Evolutionary conservation across 2,113 vertebrate genomes (phyloP), one percentile per base, ranked within the genome.

Genomic region (Vimba vimba): DNA sequence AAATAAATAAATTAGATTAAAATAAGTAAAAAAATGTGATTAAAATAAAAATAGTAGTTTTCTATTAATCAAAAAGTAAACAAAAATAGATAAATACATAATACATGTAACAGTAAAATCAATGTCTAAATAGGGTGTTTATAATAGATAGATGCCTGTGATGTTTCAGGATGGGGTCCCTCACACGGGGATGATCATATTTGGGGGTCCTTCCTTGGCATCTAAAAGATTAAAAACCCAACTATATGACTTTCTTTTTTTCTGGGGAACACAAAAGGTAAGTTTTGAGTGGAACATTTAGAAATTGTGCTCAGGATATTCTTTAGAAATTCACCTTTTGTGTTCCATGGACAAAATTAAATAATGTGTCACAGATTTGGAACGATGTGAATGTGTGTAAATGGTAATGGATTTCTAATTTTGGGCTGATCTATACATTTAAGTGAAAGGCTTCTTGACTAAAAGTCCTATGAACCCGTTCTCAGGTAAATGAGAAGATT

Each of bases 401-500:
- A 30, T 17, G 15, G 19, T 36, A 19, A 25, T 62, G 4, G 23
- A 62, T 57, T 57, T 57, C 6, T 21, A 21, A 57, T 21, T 8
- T 57, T 21, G 3, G 55, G 6, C 55, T 57, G 19, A 23, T 57
- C 55, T 57, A 9, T 57, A 2, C 19, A 11, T 62, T 10, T 10
- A 62, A 12, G n/a, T 21, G 3, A 2, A 36, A 10, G 6, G 33
- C 12, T 9, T 73, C 59, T 15, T 83, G 30, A 85, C 15, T 3
- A 33, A 33, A 39, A 27, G 33, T 62, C 39, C 30, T 30, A 36
- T 87, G 45, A 73, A 6, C 11, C 6, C 12, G 27, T 57, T 59
- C 12, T 74, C 85, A 98, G 97, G 96, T 98, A 43, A 98, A 97
- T 15, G 96, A 97, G 88, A 94, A 95, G 85, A 95, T 97, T 82